These are phyloP conservation scores for Sthenelais limicola DNA, from an alignment of 2,888 invertebrate species.

Conservation along the genomic window DNA sequence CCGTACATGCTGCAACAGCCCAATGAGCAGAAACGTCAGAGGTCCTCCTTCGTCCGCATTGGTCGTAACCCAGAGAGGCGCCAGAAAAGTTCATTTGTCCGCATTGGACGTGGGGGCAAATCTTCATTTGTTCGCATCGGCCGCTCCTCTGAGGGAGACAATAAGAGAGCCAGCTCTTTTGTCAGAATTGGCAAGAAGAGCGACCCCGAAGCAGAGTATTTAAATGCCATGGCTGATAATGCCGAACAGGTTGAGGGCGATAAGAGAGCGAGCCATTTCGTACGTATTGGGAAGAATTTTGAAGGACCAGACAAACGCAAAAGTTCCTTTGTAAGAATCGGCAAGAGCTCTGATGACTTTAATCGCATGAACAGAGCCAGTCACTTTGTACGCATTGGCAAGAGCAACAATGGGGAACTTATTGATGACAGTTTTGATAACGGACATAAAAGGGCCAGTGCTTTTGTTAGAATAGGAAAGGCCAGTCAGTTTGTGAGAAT, in stretches of 20 bases:
- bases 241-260: conserved; percentile 4
- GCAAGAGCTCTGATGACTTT: conserved; percentile 33
- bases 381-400: conserved; percentile 39
- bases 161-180: conserved; percentile 44
- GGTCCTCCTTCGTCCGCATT: conserved; percentile 44
- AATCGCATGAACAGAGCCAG: conserved; percentile 27
- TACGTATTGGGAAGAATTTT: conserved; percentile 35
- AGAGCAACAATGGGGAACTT: conserved; percentile 23
- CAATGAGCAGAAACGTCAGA: conserved; percentile 6
- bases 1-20: conserved; percentile 9
- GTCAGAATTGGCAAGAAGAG: conserved; percentile 46
- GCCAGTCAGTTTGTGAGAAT: conserved; percentile 40
- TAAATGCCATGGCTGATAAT: conserved; percentile 2
- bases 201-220: conserved; percentile 2
- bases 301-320: conserved; percentile 33
- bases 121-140: not conserved
- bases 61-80: conserved; percentile 31
- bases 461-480: conserved; percentile 38
- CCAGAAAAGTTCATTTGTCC: conserved; percentile 39
- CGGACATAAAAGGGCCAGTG: conserved; percentile 19
- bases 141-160: not conserved
- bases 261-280: conserved; percentile 41
- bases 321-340: conserved; percentile 47
- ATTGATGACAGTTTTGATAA: conserved; percentile 3
- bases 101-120: conserved; percentile 42